Evolutionary conservation across 1,140 invertebrate species (phyloP), one percentile per base, ranked within the genome.

Genomic region (Anastrepha ludens): DNA sequence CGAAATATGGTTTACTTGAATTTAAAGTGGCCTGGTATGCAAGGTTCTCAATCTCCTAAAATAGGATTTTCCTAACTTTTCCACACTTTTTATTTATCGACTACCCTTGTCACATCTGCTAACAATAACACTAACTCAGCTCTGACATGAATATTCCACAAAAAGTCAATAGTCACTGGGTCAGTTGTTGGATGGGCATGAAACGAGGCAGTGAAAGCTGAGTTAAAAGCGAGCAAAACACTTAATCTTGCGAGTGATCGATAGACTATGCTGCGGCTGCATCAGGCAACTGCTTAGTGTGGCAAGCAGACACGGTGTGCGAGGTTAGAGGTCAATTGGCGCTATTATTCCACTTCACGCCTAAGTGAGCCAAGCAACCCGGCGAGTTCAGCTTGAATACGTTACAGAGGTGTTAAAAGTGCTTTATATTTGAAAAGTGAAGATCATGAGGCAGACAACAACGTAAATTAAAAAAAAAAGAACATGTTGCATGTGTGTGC

Each of bases 401-500:
- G 47, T 41, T 20, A 29, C 47, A 81, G 47, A 81, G 55, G 74
- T 81, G 74, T 81, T 81, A 81, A 81, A 81, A 81, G 74, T 29
- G 74, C 74, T 81, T 81, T 55, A 81, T n/a, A 55, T 81, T 55
- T 55, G 17, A 81, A 81, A 81, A 81, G 47, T 81, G 74, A 81
- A 81, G 47, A 81, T 55, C 47, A 55, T 50, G 44, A 20, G 13
- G n/a, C 55, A 47, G 20, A 20, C 13, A 11, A 81, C 6, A 29
- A 29, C 29, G 29, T 29, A 1, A 29, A 29, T 29, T 29, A 29
- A 67, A 67, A 39, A 41, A 39, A 67, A 41, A 41, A n/a, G n/a
- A n/a, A 3, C 15, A 74, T 44, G 4, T n/a, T n/a, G 60, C 0
- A n/a, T n/a, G 60, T n/a, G 15, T 62, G 60, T 39, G 29, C 6